Evolutionary conservation across 2,113 vertebrate species (phyloP).

Genomic region (Dipodomys stephensi): DNA sequence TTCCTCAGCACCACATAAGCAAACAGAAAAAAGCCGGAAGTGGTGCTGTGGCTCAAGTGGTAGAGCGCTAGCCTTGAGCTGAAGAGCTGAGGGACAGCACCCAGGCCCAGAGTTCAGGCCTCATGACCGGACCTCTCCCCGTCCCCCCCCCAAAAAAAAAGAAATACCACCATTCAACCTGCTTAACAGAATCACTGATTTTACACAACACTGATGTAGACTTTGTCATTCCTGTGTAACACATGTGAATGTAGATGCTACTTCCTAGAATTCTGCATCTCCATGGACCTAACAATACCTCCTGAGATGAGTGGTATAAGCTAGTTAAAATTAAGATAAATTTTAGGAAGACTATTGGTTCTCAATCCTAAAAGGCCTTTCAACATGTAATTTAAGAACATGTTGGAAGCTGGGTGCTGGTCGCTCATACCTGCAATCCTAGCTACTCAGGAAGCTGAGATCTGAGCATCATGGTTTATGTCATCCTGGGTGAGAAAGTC

Average conservation of each 20-base stretch:
- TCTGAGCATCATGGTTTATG: too few species aligned
- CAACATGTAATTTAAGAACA: conserved; percentile 11
- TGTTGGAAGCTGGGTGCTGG: too few species aligned
- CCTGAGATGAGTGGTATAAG: neutral
- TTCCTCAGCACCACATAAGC: too few species aligned
- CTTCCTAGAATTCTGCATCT: neutral
- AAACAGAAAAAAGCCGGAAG: too few species aligned
- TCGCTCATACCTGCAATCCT: too few species aligned
- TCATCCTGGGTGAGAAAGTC: too few species aligned
- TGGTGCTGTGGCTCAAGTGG: too few species aligned
- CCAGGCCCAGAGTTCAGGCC: too few species aligned
- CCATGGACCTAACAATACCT: neutral
- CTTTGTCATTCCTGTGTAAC: neutral
- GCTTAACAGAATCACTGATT: neutral
- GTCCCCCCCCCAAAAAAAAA: neutral
- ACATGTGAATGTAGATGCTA: neutral
- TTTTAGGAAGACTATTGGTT: conserved; percentile 31
- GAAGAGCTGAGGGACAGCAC: too few species aligned
- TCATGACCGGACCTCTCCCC: too few species aligned
- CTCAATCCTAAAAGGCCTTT: conserved; percentile 22
- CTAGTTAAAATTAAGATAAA: conserved; percentile 45
- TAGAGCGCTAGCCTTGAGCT: too few species aligned
- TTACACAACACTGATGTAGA: neutral
- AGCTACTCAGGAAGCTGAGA: too few species aligned
- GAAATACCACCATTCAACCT: neutral